phyloP scores from a whole-genome alignment of 2,888 invertebrate genomes.

The Yponomeuta sedellus region DNA sequence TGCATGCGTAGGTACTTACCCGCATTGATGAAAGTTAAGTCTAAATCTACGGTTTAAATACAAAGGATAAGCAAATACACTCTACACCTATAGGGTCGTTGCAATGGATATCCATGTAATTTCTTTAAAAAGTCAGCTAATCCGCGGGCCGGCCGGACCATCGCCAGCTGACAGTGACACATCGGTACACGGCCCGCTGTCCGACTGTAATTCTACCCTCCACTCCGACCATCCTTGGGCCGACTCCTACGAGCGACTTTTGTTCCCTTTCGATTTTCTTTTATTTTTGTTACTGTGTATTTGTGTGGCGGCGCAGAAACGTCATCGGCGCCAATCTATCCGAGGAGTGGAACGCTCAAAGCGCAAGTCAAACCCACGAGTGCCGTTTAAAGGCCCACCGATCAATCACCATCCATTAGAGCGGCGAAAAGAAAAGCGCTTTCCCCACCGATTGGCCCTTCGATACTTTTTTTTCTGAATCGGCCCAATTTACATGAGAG shows the following conservation, averaged over 20 bases:
- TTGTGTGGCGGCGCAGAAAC: background rate
- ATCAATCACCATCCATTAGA: constrained; percentile 77
- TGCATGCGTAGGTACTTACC: no score
- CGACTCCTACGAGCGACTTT: constrained; percentile 11
- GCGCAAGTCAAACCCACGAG: constrained; percentile 69
- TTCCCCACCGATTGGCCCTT: constrained; percentile 72
- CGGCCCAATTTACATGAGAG: constrained; percentile 76
- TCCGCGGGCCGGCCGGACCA: constrained; percentile 54
- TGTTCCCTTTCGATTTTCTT: constrained; percentile 4
- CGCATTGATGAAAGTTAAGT: no score
- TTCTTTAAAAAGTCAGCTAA: constrained; percentile 67
- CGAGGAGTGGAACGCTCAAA: constrained; percentile 24
- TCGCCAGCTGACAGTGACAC: constrained; percentile 73
- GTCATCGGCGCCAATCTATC: background rate
- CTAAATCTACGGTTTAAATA: background rate
- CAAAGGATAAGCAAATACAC: background rate
- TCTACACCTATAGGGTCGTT: background rate
- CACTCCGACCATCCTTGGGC: constrained; percentile 29
- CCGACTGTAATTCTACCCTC: constrained; percentile 71
- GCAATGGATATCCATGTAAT: constrained; percentile 43
- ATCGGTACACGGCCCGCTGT: constrained; percentile 72
- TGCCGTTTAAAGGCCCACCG: constrained; percentile 63
- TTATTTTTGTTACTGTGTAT: background rate
- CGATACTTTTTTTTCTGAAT: constrained; percentile 37
- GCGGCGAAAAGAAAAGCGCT: constrained; percentile 73